Conservation (phyloP, 2,888 invertebrate genomes). For the Synergus laeviventris region DNA sequence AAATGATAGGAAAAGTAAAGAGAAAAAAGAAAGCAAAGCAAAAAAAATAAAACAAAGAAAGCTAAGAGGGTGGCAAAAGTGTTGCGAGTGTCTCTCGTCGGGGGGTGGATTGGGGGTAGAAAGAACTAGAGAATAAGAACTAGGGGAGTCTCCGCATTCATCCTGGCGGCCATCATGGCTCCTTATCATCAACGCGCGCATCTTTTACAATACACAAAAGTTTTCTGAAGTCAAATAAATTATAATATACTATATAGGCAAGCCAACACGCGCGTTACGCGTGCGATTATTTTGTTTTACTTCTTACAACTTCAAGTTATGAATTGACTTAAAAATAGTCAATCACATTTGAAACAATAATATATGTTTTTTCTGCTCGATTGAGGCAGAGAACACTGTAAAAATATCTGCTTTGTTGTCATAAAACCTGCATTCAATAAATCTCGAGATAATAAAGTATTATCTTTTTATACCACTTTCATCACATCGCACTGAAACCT, state of each 20-base stretch:
- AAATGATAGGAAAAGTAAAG: constrained; percentile 29
- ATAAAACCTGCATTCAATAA: not conserved
- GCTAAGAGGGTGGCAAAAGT: constrained; percentile 22
- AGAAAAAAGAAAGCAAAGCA: constrained; percentile 33
- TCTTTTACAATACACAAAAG: constrained; percentile 14
- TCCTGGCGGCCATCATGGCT: constrained; percentile 57
- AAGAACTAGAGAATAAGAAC: constrained; percentile 38
- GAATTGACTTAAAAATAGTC: no score
- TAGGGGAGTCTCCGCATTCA: constrained; percentile 41
- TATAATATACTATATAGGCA: not conserved
- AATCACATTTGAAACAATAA: no score
- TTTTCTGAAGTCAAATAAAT: not conserved
- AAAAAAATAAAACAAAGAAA: constrained; percentile 34
- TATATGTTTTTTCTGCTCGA: not conserved
- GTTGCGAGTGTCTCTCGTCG: constrained; percentile 12
- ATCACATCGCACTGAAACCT: not conserved
- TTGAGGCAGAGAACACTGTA: not conserved
- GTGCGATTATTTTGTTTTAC: no score
- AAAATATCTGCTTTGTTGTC: constrained; percentile 5
- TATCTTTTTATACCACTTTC: constrained; percentile 14
- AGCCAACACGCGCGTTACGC: no score
- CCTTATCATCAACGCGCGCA: constrained; percentile 38
- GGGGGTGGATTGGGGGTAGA: constrained; percentile 30
- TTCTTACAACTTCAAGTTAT: no score
- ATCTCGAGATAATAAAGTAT: constrained; percentile 12